A percentile compares a stretch with the other conserved stretches of the same genome.
Conservation (phyloP, 2,113 vertebrate species). For the Pristiophorus japonicus region DNA sequence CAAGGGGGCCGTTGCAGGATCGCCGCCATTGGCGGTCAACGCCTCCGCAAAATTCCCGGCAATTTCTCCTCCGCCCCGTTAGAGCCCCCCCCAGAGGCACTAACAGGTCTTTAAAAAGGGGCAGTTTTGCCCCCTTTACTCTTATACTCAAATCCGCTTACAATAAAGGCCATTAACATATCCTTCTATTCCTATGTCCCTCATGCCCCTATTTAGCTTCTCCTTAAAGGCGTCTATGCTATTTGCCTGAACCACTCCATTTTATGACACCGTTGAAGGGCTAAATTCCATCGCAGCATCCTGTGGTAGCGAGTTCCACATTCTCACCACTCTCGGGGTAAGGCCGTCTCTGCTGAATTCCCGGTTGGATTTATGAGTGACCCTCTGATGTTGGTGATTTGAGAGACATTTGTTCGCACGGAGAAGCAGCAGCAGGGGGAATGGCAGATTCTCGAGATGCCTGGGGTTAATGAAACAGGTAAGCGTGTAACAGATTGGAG, state of each 20-base stretch:
- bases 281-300: too few relatives aligned
- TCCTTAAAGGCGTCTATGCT: background rate
- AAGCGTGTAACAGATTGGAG: background rate
- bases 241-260: background rate
- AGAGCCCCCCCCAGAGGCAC: too few relatives aligned
- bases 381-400: background rate
- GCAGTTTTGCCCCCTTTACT: too few relatives aligned
- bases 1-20: too few relatives aligned
- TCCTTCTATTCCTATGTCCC: background rate
- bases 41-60: too few relatives aligned
- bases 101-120: too few relatives aligned
- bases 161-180: too few relatives aligned
- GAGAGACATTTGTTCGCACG: background rate
- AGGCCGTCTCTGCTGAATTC: background rate
- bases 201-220: background rate
- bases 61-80: too few relatives aligned
- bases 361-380: background rate
- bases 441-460: background rate
- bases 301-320: background rate
- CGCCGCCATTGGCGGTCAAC: too few relatives aligned
- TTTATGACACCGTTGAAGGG: too few relatives aligned
- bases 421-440: background rate
- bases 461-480: background rate
- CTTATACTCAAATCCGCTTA: too few relatives aligned
- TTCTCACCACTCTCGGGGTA: background rate